Base-by-base conservation (phyloP, 2,888 invertebrate genomes). In the Acronicta leporina region DNA sequence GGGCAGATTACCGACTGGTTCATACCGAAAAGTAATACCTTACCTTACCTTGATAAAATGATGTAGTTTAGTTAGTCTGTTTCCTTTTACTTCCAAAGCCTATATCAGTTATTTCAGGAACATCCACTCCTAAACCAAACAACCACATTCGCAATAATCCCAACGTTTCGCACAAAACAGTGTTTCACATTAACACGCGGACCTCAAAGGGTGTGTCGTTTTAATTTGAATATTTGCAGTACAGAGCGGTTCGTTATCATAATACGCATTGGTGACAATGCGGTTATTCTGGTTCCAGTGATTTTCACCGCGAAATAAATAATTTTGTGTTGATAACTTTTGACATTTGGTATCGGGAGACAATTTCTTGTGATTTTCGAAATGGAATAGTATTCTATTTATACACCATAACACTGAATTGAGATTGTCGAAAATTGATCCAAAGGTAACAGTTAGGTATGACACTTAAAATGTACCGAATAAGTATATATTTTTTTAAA, bases 201-300 rank as follows among this genome's bases (percentile, higher is more conserved):
- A 62, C 77, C 79, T 87, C 86, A 86, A 88, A 87, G 85, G 80
- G 56, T 73, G 76, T 84, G 82, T 76, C 78, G 84, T 86, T 89
- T 89, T 87, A 85, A 90, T 90, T 88, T 90, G 82, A 89, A 90
- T 88, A 87, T 88, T 87, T 86, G 80, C 78, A 67, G 15, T 33
- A 64, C 59, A 63, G 57, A 73, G 61, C 68, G 74, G 79, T 84
- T 87, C 83, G 82, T 88, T 90, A 87, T 84, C 87, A 88, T 87
- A 87, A 88, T 83, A 82, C 20, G 20, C 4, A 20, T 51, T 43
- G 48, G 51, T 25, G 48, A 50, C n/a, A 14, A 11, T 10, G 35
- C 27, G 16, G 16, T 33, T 65, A 62, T 51, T 72, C 50, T 38
- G 42, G 43, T 30, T 33, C 8, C 27, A 11, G 15, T 53, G n/a